phyloP scores from a whole-genome alignment of 92 coral and sea anemone genomes.

The Porites rus region DNA sequence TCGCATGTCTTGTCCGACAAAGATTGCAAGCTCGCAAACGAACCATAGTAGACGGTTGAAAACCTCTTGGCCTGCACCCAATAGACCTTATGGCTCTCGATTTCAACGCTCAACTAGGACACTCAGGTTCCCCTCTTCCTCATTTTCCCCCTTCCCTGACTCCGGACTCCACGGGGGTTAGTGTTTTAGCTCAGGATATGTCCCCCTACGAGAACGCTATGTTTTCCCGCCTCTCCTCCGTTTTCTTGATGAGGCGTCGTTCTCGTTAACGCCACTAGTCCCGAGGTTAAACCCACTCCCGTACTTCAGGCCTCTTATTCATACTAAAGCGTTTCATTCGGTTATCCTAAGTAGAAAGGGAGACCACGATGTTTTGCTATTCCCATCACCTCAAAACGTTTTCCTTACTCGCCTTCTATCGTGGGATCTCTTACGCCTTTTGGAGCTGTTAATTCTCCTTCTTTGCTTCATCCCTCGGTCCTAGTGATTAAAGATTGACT shows the following conservation, averaged over 20 bases:
- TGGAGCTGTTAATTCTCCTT: not conserved
- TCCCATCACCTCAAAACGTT: conserved; percentile 21
- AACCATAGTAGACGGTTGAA: no score
- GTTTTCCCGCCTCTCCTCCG: not conserved
- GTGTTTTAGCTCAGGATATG: not conserved
- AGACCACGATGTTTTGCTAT: conserved; percentile 7
- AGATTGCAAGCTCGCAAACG: no score
- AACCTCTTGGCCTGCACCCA: no score
- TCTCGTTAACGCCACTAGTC: not conserved
- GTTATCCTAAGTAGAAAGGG: conserved; percentile 5
- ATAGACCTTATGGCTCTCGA: conserved; percentile 20
- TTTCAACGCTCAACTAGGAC: conserved; percentile 29
- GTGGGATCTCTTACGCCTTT: conserved; percentile 14
- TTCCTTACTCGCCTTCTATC: not conserved
- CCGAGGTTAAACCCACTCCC: no score
- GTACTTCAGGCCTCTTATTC: no score
- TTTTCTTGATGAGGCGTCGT: not conserved
- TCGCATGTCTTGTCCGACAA: no score
- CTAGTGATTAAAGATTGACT: not conserved
- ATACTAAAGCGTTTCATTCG: not conserved
- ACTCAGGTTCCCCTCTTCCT: conserved; percentile 41
- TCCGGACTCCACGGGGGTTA: conserved; percentile 43
- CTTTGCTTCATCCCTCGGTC: not conserved
- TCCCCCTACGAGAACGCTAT: no score
- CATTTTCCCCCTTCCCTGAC: conserved; percentile 38